Evolutionary conservation across 2,797 vertebrate genomes (phyloP), one percentile per base, ranked within the genome.

Genomic region (Acestrorhynchus altus): DNA sequence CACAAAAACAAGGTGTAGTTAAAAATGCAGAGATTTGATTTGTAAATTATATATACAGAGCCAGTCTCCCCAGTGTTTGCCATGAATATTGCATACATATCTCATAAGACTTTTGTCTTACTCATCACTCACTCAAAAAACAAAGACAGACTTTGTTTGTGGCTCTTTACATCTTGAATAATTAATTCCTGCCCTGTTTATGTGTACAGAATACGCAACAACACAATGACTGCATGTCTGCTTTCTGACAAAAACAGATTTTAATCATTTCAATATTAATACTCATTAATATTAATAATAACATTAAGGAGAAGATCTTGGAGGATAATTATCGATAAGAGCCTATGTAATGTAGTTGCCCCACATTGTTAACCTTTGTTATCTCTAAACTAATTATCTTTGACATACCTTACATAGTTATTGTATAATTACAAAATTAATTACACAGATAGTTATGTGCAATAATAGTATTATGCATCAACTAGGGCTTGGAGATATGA

Each of bases 41-140:
- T 67, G 65, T 67, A 67, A 67, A 67, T 49, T 47, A 67, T 47
- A 49, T 8, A 67, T 67, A 51, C 22, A 47, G 44, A 49, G 22
- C 44, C 61, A 35, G 40, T 22, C 39, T 65, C 39, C 20, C 13
- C n/a, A 20, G 39, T 31, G 42, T 16, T 46, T 47, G 40, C 13
- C 22, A 66, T 46, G 13, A 46, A 46, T 66, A 26, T 66, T 47
- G 22, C 16, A 46, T 7, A 47, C 8, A 1, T 44, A 15, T 26
- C 22, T 26, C 63, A 16, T 66, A 46, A 66, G 63, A 66, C 12
- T 46, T 65, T 26, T 66, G 22, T 66, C 40, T 47, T 26, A 24
- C 42, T 66, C 22, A 39, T 24, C 20, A 26, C 7, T 10, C n/a
- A 26, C 24, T 13, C 3, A 24, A 15, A 15, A 26, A 47, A 13